These are phyloP conservation scores for Leiothrix lutea DNA, from an alignment of 2,113 vertebrate genomes.

Conservation along the genomic window DNA sequence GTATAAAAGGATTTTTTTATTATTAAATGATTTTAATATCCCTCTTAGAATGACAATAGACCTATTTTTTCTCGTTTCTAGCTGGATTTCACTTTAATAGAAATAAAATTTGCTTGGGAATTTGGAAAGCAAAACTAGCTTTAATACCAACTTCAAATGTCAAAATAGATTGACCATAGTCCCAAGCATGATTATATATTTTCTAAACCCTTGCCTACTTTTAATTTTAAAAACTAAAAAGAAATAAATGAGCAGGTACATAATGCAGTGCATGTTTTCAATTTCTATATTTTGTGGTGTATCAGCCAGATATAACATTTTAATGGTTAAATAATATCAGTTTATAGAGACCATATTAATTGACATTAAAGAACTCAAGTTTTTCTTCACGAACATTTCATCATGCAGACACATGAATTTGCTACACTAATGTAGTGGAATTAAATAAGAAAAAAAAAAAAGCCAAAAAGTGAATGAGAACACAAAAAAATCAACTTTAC, in stretches of 20 bases:
- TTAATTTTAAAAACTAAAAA: conserved; percentile 69
- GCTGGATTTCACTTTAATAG: conserved; percentile 77
- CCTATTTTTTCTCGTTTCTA: conserved; percentile 76
- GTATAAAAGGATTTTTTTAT: conserved; percentile 70
- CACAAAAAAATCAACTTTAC: conserved; percentile 62
- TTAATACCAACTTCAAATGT: conserved; percentile 71
- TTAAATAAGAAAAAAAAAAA: conserved; percentile 58
- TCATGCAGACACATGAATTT: conserved; percentile 63
- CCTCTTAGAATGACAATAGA: conserved; percentile 72
- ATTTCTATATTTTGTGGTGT: conserved; percentile 66
- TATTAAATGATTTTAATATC: conserved; percentile 66
- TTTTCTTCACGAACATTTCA: conserved; percentile 55
- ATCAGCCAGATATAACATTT: conserved; percentile 55
- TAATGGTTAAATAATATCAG: conserved; percentile 46
- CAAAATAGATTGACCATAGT: conserved; percentile 56
- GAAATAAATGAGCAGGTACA: conserved; percentile 71
- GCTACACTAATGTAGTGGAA: conserved; percentile 45
- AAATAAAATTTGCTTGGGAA: conserved; percentile 74
- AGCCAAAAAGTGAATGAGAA: conserved; percentile 67
- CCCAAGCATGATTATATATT: conserved; percentile 66
- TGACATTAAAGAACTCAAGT: conserved; percentile 13
- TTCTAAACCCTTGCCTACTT: conserved; percentile 71
- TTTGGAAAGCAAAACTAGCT: conserved; percentile 72
- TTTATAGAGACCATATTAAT: conserved; percentile 36
- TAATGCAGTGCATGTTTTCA: conserved; percentile 77